Evolutionary conservation across 2,888 invertebrate species (phyloP).

Genomic region (Ormyrus pomaceus): DNA sequence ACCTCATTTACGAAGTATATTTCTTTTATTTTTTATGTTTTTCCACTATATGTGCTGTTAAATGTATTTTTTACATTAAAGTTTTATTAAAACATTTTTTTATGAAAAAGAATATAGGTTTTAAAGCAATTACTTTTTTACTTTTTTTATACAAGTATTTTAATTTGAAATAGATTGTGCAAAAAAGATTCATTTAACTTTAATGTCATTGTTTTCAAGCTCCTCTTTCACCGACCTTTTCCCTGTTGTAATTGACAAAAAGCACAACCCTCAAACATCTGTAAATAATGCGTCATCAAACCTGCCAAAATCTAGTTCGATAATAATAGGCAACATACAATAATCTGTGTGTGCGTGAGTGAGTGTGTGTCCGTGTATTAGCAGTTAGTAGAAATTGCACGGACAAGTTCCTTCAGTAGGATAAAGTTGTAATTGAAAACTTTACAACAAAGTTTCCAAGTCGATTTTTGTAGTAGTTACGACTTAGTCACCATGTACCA

Average conservation of each 20-base stretch:
- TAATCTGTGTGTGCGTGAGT: slow-evolving; percentile 47
- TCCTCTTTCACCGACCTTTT: slow-evolving; percentile 10
- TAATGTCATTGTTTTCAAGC: neutral
- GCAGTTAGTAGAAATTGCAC: slow-evolving; percentile 58
- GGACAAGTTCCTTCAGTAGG: slow-evolving; percentile 58
- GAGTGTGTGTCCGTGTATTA: slow-evolving; percentile 57
- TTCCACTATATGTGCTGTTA: too few relatives aligned
- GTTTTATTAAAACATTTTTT: neutral
- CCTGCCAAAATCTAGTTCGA: slow-evolving; percentile 54
- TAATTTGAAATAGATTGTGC: neutral
- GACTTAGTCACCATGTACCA: slow-evolving; percentile 27
- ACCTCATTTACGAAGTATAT: too few relatives aligned
- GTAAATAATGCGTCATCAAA: slow-evolving; percentile 55
- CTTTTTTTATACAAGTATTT: neutral
- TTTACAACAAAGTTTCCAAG: slow-evolving; percentile 51
- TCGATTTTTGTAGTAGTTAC: slow-evolving; percentile 48
- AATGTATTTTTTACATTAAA: neutral
- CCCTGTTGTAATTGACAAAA: neutral
- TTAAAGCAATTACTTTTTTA: neutral
- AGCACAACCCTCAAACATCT: slow-evolving; percentile 20
- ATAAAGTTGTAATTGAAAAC: slow-evolving; percentile 56
- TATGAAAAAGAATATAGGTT: neutral
- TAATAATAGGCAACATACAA: slow-evolving; percentile 38
- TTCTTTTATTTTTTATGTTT: neutral
- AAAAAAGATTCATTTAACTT: neutral